Conservation (phyloP, 2,888 invertebrate species). For the Dioctria rufipes region DNA sequence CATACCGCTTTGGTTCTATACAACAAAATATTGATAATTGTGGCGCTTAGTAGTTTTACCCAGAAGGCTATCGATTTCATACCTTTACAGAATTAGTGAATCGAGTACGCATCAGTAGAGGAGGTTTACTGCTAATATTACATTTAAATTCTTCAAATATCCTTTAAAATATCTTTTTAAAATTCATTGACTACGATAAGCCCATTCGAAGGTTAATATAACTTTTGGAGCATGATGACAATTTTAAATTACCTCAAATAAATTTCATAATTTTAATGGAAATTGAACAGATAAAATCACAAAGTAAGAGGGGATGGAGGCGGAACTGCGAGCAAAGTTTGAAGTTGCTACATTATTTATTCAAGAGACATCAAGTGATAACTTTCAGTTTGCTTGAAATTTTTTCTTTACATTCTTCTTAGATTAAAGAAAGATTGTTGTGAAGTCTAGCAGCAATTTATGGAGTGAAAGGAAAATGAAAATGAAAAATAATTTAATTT, state of each 20-base stretch:
- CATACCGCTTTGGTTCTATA: too few species aligned
- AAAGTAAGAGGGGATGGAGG: neutral
- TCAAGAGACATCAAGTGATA: neutral
- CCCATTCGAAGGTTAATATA: neutral
- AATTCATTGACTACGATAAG: neutral
- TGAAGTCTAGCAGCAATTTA: constrained; percentile 1
- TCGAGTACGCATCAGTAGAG: too few species aligned
- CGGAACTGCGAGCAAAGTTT: neutral
- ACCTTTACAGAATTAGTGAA: too few species aligned
- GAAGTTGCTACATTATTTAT: constrained; percentile 1
- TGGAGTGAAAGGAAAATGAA: constrained; percentile 3
- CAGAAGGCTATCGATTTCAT: too few species aligned
- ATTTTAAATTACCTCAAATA: neutral
- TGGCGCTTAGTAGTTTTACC: too few species aligned
- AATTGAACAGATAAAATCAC: neutral
- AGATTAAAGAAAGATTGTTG: neutral
- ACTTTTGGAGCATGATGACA: neutral
- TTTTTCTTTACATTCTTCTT: neutral
- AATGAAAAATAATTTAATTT: constrained; percentile 44
- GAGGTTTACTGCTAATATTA: too few species aligned
- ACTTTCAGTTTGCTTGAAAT: neutral
- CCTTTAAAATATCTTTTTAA: neutral
- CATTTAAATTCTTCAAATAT: too few species aligned
- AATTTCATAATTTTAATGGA: constrained; percentile 7
- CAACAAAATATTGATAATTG: too few species aligned